Evolutionary conservation across 1,140 invertebrate genomes (phyloP).

Genomic region (Scaptomyza montana): DNA sequence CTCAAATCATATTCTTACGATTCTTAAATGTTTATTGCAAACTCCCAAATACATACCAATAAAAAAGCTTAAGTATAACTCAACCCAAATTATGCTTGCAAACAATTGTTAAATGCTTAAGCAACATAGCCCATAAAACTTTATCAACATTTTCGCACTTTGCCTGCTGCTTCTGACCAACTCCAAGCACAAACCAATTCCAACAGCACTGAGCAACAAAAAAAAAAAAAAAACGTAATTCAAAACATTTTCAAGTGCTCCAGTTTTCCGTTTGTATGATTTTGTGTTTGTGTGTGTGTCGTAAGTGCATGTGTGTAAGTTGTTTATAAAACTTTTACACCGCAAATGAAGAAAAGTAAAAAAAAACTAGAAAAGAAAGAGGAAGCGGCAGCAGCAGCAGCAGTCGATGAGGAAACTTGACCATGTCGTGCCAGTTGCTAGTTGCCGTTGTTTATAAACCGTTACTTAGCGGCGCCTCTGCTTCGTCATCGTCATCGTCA

Average conservation of each 20-base stretch:
- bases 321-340: slow-evolving; percentile 72
- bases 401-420: slow-evolving; percentile 59
- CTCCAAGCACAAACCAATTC: slow-evolving; percentile 56
- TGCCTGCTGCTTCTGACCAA: slow-evolving; percentile 31
- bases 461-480: slow-evolving; percentile 50
- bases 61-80: neutral
- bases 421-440: slow-evolving; percentile 54
- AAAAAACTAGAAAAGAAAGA: slow-evolving; percentile 26
- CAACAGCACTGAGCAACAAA: slow-evolving; percentile 20
- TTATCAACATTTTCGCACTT: slow-evolving; percentile 71
- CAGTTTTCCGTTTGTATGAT: slow-evolving; percentile 45
- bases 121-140: slow-evolving; percentile 35
- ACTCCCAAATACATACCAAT: neutral
- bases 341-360: slow-evolving; percentile 51
- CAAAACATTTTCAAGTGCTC: slow-evolving; percentile 75
- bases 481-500: slow-evolving; percentile 8
- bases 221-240: slow-evolving; percentile 65
- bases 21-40: neutral
- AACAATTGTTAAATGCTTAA: slow-evolving; percentile 12
- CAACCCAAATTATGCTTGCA: slow-evolving; percentile 6
- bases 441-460: slow-evolving; percentile 74
- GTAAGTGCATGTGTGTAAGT: slow-evolving; percentile 53
- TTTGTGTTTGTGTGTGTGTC: slow-evolving; percentile 23
- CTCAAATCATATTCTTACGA: too few relatives aligned
- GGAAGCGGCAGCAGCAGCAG: neutral